Conservation (phyloP, 2,797 vertebrate species). For the Alca torda region DNA sequence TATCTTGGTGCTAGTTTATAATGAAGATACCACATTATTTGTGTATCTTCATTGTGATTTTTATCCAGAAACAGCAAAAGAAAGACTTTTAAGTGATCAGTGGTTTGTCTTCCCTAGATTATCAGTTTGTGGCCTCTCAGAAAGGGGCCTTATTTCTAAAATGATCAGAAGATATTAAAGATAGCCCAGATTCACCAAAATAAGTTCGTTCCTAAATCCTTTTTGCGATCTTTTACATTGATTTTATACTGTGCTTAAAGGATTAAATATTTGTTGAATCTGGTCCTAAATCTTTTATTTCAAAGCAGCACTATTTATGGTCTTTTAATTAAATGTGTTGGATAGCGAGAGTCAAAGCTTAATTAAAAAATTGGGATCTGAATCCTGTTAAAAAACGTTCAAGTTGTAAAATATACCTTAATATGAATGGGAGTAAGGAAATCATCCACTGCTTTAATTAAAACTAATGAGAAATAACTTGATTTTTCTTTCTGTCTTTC, state of each 20-base stretch:
- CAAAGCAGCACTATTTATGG: not conserved
- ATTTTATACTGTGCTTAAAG: not conserved
- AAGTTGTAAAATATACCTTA: not conserved
- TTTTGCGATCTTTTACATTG: not conserved
- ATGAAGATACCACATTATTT: not conserved
- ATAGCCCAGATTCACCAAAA: not conserved
- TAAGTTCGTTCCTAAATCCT: not conserved
- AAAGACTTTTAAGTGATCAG: not conserved
- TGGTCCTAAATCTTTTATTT: not conserved
- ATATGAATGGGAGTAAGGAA: not conserved
- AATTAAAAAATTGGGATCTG: not conserved
- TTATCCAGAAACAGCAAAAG: not conserved
- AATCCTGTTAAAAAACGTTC: not conserved
- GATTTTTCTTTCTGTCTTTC: not conserved
- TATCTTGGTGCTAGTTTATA: not conserved
- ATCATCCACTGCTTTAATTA: not conserved
- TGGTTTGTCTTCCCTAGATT: not conserved
- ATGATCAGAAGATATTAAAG: not conserved
- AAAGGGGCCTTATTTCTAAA: not conserved
- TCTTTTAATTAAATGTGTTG: not conserved
- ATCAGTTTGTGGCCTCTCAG: not conserved
- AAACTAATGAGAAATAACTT: not conserved
- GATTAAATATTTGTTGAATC: not conserved
- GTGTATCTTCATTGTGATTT: not conserved
- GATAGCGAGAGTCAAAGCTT: not conserved